These are phyloP conservation scores for Diaprepes abbreviatus DNA, from an alignment of 2,888 invertebrate species.

Conservation along the genomic window DNA sequence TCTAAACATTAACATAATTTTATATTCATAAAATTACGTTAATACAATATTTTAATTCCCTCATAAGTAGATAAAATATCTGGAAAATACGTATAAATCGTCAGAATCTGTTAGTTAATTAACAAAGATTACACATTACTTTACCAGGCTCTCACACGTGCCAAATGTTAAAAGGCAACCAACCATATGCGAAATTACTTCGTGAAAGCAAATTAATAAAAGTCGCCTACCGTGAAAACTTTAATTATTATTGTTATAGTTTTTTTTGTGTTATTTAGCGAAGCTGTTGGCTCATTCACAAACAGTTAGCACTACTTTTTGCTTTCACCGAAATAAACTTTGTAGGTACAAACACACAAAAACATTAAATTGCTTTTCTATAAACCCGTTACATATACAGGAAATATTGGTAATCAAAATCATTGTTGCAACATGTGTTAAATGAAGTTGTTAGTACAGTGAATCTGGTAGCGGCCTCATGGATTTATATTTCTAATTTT, in stretches of 20 bases:
- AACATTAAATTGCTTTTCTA: background rate
- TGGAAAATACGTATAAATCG: background rate
- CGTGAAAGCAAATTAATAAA: slow-evolving; percentile 21
- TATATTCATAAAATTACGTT: background rate
- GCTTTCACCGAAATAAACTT: background rate
- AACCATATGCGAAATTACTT: slow-evolving; percentile 21
- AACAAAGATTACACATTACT: slow-evolving; percentile 7
- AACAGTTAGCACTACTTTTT: slow-evolving; percentile 3
- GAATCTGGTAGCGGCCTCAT: too few relatives aligned
- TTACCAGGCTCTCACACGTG: slow-evolving; percentile 11
- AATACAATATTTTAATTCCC: background rate
- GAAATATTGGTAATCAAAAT: background rate
- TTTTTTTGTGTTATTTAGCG: slow-evolving; percentile 6
- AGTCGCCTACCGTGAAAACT: slow-evolving; percentile 18
- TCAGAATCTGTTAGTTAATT: background rate
- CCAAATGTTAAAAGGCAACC: slow-evolving; percentile 15
- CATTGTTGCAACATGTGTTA: background rate
- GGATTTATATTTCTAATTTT: too few relatives aligned
- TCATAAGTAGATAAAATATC: background rate
- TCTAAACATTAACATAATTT: too few relatives aligned
- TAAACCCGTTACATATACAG: background rate
- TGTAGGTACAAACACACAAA: background rate
- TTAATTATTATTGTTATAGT: slow-evolving; percentile 27
- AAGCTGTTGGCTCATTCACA: slow-evolving; percentile 1
- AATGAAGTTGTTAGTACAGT: background rate